These are phyloP conservation scores for Ctena decussata DNA, from an alignment of 2,888 invertebrate genomes.

Conservation along the genomic window DNA sequence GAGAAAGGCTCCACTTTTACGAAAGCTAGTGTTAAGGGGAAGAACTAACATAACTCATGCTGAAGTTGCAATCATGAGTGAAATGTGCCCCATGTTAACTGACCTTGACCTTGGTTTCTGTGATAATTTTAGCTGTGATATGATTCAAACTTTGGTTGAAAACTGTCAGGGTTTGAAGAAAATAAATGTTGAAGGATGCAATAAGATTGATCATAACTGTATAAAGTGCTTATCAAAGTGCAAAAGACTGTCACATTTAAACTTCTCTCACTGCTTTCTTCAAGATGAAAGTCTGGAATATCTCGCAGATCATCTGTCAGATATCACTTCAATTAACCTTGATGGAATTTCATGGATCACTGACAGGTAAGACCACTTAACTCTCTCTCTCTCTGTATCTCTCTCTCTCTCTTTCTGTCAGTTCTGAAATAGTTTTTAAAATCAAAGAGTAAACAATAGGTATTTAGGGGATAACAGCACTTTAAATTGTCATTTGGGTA, in stretches of 20 bases:
- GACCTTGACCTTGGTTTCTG: slow-evolving; percentile 77
- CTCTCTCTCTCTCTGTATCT: too few relatives aligned
- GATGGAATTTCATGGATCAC: slow-evolving; percentile 77
- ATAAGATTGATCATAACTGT: slow-evolving; percentile 59
- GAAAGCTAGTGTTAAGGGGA: slow-evolving; percentile 62
- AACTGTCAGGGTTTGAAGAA: slow-evolving; percentile 66
- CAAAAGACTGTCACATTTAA: slow-evolving; percentile 60
- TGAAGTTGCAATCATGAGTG: slow-evolving; percentile 70
- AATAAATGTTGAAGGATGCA: slow-evolving; percentile 77
- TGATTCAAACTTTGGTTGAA: slow-evolving; percentile 64
- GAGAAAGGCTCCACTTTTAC: slow-evolving; percentile 59
- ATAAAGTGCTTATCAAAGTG: slow-evolving; percentile 54
- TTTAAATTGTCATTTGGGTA: too few relatives aligned
- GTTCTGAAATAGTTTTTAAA: too few relatives aligned
- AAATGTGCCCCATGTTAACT: slow-evolving; percentile 64
- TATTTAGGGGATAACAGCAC: too few relatives aligned
- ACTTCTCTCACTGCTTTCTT: slow-evolving; percentile 77
- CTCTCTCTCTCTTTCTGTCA: too few relatives aligned
- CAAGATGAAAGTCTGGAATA: slow-evolving; percentile 64
- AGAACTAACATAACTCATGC: slow-evolving; percentile 59
- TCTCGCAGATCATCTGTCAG: slow-evolving; percentile 58
- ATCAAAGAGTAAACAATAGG: too few relatives aligned
- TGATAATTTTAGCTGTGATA: slow-evolving; percentile 57
- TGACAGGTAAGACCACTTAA: slow-evolving; percentile 76
- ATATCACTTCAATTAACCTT: slow-evolving; percentile 70